A percentile compares a stretch with the other conserved stretches of the same genome.
Conservation (phyloP, 1,140 invertebrate species). For the Diorhabda elongata region DNA sequence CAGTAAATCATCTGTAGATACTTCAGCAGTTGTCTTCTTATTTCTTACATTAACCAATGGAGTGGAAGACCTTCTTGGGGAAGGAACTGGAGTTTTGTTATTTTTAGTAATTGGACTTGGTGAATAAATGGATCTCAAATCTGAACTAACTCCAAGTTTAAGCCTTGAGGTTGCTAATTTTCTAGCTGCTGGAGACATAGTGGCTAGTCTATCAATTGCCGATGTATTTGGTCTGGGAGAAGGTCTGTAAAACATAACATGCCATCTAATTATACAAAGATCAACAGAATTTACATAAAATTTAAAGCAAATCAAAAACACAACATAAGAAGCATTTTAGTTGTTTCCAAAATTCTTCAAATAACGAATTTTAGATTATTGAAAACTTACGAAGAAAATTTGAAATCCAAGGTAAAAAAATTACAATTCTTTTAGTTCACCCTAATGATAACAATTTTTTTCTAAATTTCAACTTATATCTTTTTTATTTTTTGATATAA, state of each 20-base stretch:
- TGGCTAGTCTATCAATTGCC: conserved; percentile 72
- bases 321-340: too few species aligned
- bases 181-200: conserved; percentile 92
- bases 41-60: conserved; percentile 33
- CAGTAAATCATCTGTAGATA: conserved; percentile 72
- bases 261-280: too few species aligned
- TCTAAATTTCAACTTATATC: too few species aligned
- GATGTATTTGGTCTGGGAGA: conserved; percentile 56
- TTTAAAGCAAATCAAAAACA: too few species aligned
- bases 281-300: too few species aligned
- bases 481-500: too few species aligned
- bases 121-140: conserved; percentile 43
- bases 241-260: conserved; percentile 43
- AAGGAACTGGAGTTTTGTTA: conserved; percentile 47
- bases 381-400: too few species aligned
- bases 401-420: too few species aligned
- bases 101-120: conserved; percentile 43
- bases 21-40: conserved; percentile 45
- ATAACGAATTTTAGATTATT: too few species aligned
- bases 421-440: too few species aligned
- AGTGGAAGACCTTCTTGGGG: conserved; percentile 28
- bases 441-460: too few species aligned
- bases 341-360: too few species aligned
- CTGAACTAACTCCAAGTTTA: conserved; percentile 47
- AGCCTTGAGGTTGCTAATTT: conserved; percentile 64